Conservation (phyloP, 1,140 invertebrate species). For the Euura lappo region DNA sequence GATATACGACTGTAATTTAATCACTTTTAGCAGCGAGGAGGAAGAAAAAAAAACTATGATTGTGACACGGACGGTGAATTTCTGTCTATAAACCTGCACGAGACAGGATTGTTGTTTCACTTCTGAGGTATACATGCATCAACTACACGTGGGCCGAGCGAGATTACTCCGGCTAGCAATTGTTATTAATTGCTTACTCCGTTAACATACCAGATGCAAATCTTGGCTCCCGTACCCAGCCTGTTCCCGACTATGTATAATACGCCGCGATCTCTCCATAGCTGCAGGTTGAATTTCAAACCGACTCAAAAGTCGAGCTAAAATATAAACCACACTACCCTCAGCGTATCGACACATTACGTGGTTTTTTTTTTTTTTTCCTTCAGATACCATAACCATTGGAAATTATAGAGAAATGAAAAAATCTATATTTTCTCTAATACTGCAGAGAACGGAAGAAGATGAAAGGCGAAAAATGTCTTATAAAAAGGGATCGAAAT, state of each 20-base stretch:
- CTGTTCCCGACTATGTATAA: background rate
- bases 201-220: constrained; percentile 7
- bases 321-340: no score
- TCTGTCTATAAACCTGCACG: no score
- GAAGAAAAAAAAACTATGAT: no score
- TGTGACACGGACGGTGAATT: no score
- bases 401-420: no score
- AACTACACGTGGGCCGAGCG: background rate
- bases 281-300: no score
- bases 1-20: background rate
- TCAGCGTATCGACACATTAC: no score
- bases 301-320: no score
- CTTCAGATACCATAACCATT: no score
- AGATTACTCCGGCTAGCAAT: constrained; percentile 2
- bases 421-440: background rate
- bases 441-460: background rate
- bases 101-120: no score
- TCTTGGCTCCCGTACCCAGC: background rate
- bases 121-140: background rate
- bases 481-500: constrained; percentile 4
- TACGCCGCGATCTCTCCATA: background rate
- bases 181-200: constrained; percentile 7
- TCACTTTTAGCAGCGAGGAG: background rate
- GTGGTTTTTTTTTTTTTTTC: no score
- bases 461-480: background rate